Evolutionary conservation across 2,113 vertebrate species (phyloP), one percentile per base, ranked within the genome.

Genomic region (Sebastes fasciatus): DNA sequence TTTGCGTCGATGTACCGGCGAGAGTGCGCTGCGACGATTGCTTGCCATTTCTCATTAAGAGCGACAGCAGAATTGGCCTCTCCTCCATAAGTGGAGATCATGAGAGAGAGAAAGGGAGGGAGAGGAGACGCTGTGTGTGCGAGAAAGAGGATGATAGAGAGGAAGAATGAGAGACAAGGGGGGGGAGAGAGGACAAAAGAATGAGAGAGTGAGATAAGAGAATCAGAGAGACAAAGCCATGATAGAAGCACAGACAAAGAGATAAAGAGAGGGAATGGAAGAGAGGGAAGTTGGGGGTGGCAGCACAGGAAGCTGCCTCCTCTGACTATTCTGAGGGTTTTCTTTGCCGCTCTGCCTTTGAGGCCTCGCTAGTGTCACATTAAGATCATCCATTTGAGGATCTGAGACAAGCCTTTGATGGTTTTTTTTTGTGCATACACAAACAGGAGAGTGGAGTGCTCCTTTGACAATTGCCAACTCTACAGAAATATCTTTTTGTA

Each of bases 381-480:
- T 93, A 94, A 92, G 92, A 94, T 91, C 88, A 89, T 91, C 89
- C 85, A 90, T 93, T 89, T 87, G 86, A 94, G 86, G 91, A 93
- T 93, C 84, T 74, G 81, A 92, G 89, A 84, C 77, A 58, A 85
- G 86, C 75, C 90, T 95, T 95, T 95, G 91, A 95, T 90, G 92
- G 92, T 92, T 95, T 93, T 88, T 92, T 95, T 93, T 88, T 92
- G 88, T 91, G 93, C 90, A 94, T 95, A 90, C 85, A 91, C 92
- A 95, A 94, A 93, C 89, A 93, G 89, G 77, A 83, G 86, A 89
- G 85, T 80, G 51, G 82, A 89, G 89, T 45, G 67, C 82, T 92
- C 93, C 90, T 89, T 88, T 93, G 90, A 91, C 91, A 90, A 94
- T 89, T 89, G 86, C 84, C 86, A 91, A 76, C 86, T 88, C 74